Evolutionary conservation across 1,140 invertebrate species (phyloP).

Genomic region (Lysiphlebus fabarum): DNA sequence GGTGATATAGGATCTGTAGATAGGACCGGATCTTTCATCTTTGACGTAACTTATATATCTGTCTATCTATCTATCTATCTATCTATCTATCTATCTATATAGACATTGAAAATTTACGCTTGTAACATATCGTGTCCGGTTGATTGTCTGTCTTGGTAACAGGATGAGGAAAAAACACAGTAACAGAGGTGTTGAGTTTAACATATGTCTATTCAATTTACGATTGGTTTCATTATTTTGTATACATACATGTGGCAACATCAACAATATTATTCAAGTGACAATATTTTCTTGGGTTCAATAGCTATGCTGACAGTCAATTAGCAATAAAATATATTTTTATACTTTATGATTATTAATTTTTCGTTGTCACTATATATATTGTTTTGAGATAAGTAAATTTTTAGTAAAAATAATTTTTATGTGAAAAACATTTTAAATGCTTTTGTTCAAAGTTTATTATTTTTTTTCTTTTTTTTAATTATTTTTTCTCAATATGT

Average conservation of each 20-base stretch:
- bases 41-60: conserved; percentile 27
- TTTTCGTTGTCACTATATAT: background rate
- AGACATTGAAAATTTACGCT: conserved; percentile 14
- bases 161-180: background rate
- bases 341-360: conserved; percentile 11
- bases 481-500: too few species aligned
- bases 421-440: too few species aligned
- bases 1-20: conserved; percentile 29
- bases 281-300: too few species aligned
- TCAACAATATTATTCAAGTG: background rate
- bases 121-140: conserved; percentile 23
- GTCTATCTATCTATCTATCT: too few species aligned
- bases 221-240: background rate
- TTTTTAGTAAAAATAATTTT: too few species aligned
- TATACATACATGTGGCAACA: too few species aligned
- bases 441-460: too few species aligned
- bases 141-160: background rate
- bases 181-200: too few species aligned
- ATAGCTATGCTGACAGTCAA: conserved; percentile 17
- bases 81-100: too few species aligned
- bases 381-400: background rate
- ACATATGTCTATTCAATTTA: too few species aligned
- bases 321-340: conserved; percentile 26
- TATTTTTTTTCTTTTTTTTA: too few species aligned
- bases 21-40: conserved; percentile 13